These are phyloP conservation scores for Vicugna pacos DNA, from an alignment of 2,113 vertebrate species.

Conservation along the genomic window DNA sequence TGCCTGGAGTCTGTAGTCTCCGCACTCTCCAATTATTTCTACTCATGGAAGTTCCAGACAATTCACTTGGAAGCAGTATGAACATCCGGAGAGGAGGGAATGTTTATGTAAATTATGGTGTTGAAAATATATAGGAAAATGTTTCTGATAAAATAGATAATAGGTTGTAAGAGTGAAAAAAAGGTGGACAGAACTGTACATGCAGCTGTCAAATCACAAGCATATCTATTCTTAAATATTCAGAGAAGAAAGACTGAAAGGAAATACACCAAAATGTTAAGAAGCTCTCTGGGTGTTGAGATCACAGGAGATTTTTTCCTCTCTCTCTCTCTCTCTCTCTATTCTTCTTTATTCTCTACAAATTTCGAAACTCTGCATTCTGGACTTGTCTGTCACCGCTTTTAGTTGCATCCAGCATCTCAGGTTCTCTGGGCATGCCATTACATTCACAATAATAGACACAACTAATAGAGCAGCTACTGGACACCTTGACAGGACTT, in stretches of 20 bases:
- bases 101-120: slow-evolving; percentile 49
- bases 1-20: neutral
- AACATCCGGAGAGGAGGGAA: neutral
- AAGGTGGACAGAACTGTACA: neutral
- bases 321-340: neutral
- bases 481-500: neutral
- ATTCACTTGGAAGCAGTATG: slow-evolving; percentile 49
- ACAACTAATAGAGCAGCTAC: neutral
- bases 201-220: slow-evolving; percentile 44
- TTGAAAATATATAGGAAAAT: slow-evolving; percentile 27
- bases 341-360: slow-evolving; percentile 2
- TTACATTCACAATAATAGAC: neutral
- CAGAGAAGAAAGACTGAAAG: slow-evolving; percentile 41
- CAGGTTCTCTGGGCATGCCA: neutral
- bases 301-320: neutral
- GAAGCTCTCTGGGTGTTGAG: neutral
- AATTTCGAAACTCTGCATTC: neutral
- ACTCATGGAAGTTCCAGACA: neutral
- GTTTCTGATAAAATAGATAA: slow-evolving; percentile 33
- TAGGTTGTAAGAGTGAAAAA: neutral
- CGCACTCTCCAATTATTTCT: slow-evolving; percentile 35
- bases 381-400: neutral
- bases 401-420: neutral
- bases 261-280: slow-evolving; percentile 41
- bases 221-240: neutral